Evolutionary conservation across 2,797 vertebrate genomes (phyloP).

Genomic region (Distichodus sexfasciatus): DNA sequence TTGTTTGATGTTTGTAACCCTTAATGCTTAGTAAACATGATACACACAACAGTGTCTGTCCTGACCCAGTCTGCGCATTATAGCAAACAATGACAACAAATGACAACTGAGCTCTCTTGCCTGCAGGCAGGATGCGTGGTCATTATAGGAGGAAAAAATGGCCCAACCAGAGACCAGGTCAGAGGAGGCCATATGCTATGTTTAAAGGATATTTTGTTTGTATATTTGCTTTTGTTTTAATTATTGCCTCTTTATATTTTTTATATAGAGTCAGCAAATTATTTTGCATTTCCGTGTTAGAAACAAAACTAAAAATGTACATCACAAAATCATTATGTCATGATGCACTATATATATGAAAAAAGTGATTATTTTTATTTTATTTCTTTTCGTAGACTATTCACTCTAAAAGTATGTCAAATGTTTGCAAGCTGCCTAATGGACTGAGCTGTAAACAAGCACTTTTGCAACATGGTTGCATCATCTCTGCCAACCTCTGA

Average conservation of each 20-base stretch:
- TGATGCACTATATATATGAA: too few relatives aligned
- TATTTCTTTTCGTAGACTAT: too few relatives aligned
- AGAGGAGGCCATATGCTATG: too few relatives aligned
- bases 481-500: neutral
- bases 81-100: neutral
- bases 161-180: neutral
- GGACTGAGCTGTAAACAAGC: neutral
- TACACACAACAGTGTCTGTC: neutral
- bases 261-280: neutral
- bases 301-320: too few relatives aligned
- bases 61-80: conserved; percentile 3
- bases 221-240: neutral
- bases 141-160: neutral
- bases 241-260: neutral
- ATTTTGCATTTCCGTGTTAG: too few relatives aligned
- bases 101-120: neutral
- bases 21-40: neutral
- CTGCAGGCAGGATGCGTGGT: neutral
- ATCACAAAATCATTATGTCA: neutral
- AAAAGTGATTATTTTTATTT: too few relatives aligned
- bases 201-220: neutral
- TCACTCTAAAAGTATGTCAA: neutral
- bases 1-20: too few relatives aligned
- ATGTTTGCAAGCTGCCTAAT: neutral
- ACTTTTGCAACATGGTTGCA: neutral